Conservation (phyloP, 2,888 invertebrate species). For the Dasypogon diadema region DNA sequence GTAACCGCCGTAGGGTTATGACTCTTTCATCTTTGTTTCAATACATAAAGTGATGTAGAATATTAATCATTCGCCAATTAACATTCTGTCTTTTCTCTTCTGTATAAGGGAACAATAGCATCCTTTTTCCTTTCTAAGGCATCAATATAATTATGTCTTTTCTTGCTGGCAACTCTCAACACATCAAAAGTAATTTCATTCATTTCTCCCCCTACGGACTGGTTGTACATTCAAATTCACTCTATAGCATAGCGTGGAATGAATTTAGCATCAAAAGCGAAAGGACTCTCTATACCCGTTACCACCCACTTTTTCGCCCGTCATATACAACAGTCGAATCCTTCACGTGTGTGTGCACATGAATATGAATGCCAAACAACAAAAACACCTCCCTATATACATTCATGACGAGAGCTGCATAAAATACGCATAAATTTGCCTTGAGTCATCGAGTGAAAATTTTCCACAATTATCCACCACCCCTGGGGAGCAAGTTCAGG, state of each 20-base stretch:
- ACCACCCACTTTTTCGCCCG: background rate
- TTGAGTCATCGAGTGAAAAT: conserved; percentile 7
- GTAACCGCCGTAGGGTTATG: too few species aligned
- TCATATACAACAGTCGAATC: background rate
- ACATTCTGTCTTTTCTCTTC: too few species aligned
- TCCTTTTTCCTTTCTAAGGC: too few species aligned
- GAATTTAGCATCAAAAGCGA: conserved; percentile 13
- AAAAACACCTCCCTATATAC: background rate
- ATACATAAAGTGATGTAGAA: too few species aligned
- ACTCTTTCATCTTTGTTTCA: too few species aligned
- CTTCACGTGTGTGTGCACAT: background rate
- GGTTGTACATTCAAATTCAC: conserved; percentile 9
- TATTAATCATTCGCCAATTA: too few species aligned
- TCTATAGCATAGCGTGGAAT: background rate
- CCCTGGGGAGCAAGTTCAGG: background rate
- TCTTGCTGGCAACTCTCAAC: conserved; percentile 8
- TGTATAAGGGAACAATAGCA: too few species aligned
- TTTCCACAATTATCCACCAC: background rate
- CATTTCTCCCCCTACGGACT: conserved; percentile 4
- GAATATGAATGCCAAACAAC: too few species aligned
- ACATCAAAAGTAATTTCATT: background rate
- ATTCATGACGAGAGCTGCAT: conserved; percentile 12
- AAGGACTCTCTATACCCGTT: background rate
- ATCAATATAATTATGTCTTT: too few species aligned
- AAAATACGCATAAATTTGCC: conserved; percentile 39